Conservation (phyloP, 2,888 invertebrate genomes). For the Eubasilissa splendida region DNA sequence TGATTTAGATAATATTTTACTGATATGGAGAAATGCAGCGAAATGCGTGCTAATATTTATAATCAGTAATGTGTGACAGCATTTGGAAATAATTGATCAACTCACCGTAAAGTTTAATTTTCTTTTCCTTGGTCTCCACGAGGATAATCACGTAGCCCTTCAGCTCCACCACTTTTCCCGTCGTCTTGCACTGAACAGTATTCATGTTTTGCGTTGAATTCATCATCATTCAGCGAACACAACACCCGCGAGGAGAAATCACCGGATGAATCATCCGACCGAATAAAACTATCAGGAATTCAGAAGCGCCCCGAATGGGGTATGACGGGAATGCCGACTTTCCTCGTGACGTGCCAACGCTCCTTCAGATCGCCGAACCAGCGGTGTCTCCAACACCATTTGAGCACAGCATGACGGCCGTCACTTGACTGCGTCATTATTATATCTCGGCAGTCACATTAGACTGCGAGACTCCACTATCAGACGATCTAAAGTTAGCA, state of each 20-base stretch:
- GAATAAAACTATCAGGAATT: not conserved
- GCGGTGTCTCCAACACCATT: conserved; percentile 54
- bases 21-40: no score
- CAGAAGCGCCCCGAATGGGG: not conserved
- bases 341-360: conserved; percentile 30
- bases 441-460: conserved; percentile 16
- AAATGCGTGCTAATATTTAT: no score
- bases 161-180: conserved; percentile 81
- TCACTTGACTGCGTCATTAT: conserved; percentile 56
- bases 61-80: no score
- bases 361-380: conserved; percentile 42
- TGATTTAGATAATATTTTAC: no score
- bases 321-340: not conserved
- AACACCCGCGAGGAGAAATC: conserved; percentile 1
- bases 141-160: conserved; percentile 96
- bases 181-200: conserved; percentile 70
- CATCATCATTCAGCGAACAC: conserved; percentile 60
- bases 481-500: conserved; percentile 1
- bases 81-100: not conserved
- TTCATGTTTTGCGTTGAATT: conserved; percentile 70
- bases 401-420: conserved; percentile 37
- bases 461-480: not conserved
- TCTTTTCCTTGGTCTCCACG: conserved; percentile 94
- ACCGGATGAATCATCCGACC: conserved; percentile 4
- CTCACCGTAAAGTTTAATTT: conserved; percentile 92